Percentiles rank a stretch among this genome's conserved stretches.
These are phyloP conservation scores for Astreopora myriophthalma DNA, from an alignment of 64 coral and sea anemone genomes.

Conservation along the genomic window DNA sequence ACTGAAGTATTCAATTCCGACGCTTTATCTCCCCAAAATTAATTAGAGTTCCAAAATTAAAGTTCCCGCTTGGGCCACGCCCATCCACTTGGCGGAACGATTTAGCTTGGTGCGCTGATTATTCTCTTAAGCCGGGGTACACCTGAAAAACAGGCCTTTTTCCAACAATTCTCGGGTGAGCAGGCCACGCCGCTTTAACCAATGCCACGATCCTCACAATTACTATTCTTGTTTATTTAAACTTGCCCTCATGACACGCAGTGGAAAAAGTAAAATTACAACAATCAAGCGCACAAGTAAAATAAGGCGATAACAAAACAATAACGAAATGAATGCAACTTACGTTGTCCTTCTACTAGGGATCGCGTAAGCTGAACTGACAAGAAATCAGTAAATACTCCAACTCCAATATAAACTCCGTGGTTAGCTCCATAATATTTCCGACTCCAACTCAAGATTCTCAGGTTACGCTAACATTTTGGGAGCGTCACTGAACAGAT, in stretches of 20 bases:
- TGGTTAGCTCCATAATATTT: not conserved
- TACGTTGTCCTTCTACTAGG: not conserved
- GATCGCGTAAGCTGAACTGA: not conserved
- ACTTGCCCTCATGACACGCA: not conserved
- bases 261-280: not conserved
- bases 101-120: no score
- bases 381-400: not conserved
- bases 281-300: not conserved
- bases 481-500: not conserved
- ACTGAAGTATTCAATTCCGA: no score
- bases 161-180: no score
- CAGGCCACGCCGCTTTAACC: not conserved
- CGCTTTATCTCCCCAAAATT: no score
- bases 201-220: not conserved
- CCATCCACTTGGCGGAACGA: no score
- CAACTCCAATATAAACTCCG: not conserved
- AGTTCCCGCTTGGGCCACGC: no score
- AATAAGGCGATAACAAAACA: not conserved
- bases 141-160: no score
- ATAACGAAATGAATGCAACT: not conserved
- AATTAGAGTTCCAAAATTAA: no score
- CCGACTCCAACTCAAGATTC: no score
- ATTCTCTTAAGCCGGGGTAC: no score
- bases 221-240: not conserved
- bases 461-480: not conserved